Percentiles rank a stretch among this genome's conserved stretches.
Conservation (phyloP, 2,113 vertebrate species). For the Smithornis capensis region DNA sequence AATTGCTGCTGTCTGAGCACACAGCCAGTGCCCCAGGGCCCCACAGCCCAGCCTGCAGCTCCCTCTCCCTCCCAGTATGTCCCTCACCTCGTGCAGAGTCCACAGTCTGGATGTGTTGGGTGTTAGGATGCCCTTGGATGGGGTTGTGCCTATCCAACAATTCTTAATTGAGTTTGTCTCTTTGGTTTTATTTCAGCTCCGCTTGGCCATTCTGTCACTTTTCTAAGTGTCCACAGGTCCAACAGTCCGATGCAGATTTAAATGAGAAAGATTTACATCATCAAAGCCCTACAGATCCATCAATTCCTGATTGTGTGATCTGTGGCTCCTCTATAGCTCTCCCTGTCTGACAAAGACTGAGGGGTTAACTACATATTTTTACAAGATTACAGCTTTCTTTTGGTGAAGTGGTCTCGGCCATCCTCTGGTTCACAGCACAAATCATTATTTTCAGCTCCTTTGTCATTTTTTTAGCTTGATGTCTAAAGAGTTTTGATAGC, state of each 20-base stretch:
- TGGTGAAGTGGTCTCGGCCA: background rate
- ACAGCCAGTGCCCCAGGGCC: too few species aligned
- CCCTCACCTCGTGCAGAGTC: background rate
- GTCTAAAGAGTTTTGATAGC: background rate
- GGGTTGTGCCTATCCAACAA: background rate
- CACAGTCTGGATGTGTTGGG: background rate
- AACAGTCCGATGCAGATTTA: background rate
- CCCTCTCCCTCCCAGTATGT: rapidly evolving
- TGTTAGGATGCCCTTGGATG: background rate
- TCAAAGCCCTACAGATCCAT: background rate
- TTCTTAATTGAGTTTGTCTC: background rate
- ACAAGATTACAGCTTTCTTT: background rate
- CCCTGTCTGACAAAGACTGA: background rate
- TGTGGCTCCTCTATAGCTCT: background rate
- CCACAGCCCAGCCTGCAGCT: background rate
- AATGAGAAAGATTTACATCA: background rate
- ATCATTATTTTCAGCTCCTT: constrained; percentile 21
- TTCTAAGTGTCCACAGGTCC: background rate
- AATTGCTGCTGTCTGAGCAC: background rate
- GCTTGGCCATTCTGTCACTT: background rate
- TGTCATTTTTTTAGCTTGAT: constrained; percentile 6
- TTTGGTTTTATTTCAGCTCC: background rate
- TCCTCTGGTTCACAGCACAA: constrained; percentile 11
- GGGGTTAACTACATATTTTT: constrained; percentile 25
- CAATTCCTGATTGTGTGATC: background rate